Conservation (phyloP, 2,797 vertebrate species). For the Aplochiton taeniatus region DNA sequence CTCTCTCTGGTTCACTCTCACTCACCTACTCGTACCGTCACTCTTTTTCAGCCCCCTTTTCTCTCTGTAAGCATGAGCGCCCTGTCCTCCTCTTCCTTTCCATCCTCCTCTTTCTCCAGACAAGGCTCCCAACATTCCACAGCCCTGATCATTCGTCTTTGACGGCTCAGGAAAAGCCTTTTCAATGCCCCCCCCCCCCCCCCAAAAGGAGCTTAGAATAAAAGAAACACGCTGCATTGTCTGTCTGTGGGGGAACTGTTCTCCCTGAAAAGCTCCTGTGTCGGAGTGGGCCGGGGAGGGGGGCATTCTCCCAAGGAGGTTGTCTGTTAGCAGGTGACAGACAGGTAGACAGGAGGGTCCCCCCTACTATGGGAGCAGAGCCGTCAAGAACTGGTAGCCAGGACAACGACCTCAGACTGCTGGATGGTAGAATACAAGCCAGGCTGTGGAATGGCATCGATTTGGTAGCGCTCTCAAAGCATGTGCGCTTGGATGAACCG, state of each 20-base stretch:
- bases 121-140: constrained; percentile 10
- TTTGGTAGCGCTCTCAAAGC: too few species aligned
- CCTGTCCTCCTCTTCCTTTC: constrained; percentile 1
- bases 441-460: not conserved
- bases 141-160: constrained; percentile 14
- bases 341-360: not conserved
- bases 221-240: constrained; percentile 8
- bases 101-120: constrained; percentile 5
- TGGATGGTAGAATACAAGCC: not conserved
- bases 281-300: constrained; percentile 16
- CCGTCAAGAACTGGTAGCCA: too few species aligned
- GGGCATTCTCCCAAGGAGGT: constrained; percentile 20
- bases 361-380: not conserved
- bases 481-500: too few species aligned
- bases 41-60: not conserved
- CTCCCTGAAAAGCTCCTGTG: constrained; percentile 22
- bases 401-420: too few species aligned
- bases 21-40: constrained; percentile 9
- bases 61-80: not conserved
- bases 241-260: constrained; percentile 2
- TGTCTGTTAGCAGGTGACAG: constrained; percentile 6
- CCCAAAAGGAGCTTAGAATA: not conserved
- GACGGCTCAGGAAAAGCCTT: constrained; percentile 17
- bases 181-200: not conserved
- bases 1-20: not conserved